Evolutionary conservation across 2,113 vertebrate genomes (phyloP).

Genomic region (Callipepla californica): DNA sequence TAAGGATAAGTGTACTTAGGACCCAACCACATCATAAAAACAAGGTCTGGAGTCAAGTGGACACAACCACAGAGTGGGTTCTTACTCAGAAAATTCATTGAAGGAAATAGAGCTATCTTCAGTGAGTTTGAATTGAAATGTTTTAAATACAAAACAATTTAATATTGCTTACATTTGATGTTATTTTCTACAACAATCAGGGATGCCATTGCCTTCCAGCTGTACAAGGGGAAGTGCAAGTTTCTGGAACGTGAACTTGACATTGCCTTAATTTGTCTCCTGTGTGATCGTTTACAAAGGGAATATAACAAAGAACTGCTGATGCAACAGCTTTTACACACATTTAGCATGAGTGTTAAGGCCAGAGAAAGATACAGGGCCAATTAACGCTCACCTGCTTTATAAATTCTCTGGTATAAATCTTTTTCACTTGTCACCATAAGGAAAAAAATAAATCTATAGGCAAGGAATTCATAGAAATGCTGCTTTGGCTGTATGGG

Average conservation of each 20-base stretch:
- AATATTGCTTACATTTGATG: background rate
- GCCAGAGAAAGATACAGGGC: background rate
- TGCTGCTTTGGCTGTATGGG: background rate
- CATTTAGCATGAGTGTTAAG: background rate
- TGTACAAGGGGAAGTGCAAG: background rate
- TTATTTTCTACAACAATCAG: background rate
- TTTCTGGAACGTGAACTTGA: background rate
- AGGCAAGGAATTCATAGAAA: background rate
- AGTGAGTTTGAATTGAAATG: background rate
- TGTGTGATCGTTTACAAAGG: background rate
- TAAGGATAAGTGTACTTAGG: conserved; percentile 29
- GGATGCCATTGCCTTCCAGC: background rate
- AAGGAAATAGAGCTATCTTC: background rate
- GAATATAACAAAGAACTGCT: background rate
- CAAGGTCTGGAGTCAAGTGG: background rate
- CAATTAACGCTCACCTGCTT: background rate
- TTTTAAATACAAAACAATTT: background rate
- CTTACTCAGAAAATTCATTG: background rate
- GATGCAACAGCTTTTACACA: background rate
- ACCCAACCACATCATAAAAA: conserved; percentile 54
- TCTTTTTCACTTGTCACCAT: background rate
- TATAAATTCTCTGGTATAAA: background rate
- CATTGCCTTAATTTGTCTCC: background rate
- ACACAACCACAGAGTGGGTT: background rate
- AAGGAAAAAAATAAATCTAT: background rate